Conservation (phyloP, 2,113 vertebrate species). For the Caranx ignobilis region DNA sequence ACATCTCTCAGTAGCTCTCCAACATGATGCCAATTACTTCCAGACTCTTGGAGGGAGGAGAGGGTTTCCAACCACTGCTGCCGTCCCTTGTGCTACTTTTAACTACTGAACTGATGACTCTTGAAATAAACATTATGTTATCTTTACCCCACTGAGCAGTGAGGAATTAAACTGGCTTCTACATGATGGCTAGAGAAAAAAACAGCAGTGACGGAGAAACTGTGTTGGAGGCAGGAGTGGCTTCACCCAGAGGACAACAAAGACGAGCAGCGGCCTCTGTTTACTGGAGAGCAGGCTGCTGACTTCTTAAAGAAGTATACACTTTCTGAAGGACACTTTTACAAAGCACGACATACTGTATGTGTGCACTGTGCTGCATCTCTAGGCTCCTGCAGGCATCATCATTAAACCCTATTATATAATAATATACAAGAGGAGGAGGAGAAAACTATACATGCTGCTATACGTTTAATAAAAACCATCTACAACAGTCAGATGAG, state of each 20-base stretch:
- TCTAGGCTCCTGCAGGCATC: not conserved
- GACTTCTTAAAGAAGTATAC: not conserved
- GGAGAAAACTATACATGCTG: no score
- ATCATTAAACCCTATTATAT: not conserved
- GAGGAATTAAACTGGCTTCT: slow-evolving; percentile 1
- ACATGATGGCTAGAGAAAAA: not conserved
- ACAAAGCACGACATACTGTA: not conserved
- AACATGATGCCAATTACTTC: slow-evolving; percentile 60
- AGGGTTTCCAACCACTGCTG: slow-evolving; percentile 8
- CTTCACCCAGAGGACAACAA: not conserved
- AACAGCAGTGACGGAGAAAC: not conserved
- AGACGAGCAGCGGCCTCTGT: not conserved
- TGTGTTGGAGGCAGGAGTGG: not conserved
- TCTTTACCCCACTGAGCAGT: slow-evolving; percentile 41
- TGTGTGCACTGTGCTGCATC: not conserved
- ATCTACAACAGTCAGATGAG: not conserved
- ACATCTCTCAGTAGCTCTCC: slow-evolving; percentile 29
- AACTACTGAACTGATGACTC: slow-evolving; percentile 48
- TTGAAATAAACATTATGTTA: slow-evolving; percentile 69
- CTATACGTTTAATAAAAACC: not conserved
- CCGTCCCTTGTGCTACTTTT: slow-evolving; percentile 40
- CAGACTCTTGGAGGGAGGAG: slow-evolving; percentile 42
- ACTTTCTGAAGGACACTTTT: not conserved
- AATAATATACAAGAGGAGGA: not conserved
- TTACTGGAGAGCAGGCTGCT: not conserved